These are phyloP conservation scores for Plecotus auritus DNA, from an alignment of 2,113 vertebrate species.

Conservation along the genomic window DNA sequence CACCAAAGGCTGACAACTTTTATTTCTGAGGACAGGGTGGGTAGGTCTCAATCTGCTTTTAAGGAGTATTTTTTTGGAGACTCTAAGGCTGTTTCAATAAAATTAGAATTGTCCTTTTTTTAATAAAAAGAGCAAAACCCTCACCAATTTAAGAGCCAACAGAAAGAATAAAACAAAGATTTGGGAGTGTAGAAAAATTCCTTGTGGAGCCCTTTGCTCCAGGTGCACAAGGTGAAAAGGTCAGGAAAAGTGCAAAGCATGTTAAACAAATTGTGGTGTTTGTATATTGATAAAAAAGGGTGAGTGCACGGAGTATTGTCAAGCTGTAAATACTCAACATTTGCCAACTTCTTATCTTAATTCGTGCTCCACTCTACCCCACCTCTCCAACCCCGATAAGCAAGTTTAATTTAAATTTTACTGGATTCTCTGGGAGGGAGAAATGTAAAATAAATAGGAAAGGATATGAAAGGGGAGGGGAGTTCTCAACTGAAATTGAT, in stretches of 20 bases:
- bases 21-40: neutral
- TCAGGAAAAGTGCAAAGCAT: neutral
- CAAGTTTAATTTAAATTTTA: slow-evolving; percentile 38
- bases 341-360: neutral
- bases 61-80: neutral
- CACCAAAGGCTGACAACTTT: neutral
- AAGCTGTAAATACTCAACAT: neutral
- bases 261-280: neutral
- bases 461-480: neutral
- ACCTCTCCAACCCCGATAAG: neutral
- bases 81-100: neutral
- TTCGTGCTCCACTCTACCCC: neutral
- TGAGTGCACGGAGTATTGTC: neutral
- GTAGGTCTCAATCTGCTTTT: neutral
- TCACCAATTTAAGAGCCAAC: neutral
- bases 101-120: slow-evolving; percentile 22
- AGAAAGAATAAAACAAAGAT: neutral
- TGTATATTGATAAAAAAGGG: neutral
- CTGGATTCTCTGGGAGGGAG: neutral
- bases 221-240: neutral
- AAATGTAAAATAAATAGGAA: neutral
- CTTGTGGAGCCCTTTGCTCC: neutral
- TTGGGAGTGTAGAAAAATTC: neutral
- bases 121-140: neutral
- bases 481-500: neutral